Evolutionary conservation across 2,797 vertebrate species (phyloP).

Genomic region (Artibeus lituratus): DNA sequence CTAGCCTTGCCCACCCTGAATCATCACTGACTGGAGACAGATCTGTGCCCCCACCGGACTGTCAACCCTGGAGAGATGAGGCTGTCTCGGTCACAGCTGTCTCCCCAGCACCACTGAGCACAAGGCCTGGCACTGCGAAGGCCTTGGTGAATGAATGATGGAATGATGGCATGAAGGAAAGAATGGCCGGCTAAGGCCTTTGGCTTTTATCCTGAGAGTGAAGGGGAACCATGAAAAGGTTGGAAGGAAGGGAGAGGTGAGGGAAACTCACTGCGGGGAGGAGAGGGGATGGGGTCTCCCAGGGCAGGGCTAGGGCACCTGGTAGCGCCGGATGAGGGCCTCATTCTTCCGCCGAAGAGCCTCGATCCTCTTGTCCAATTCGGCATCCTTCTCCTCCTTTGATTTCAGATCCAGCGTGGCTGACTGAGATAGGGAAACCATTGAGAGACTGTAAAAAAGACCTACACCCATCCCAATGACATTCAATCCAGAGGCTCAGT

Average conservation of each 20-base stretch:
- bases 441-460: neutral
- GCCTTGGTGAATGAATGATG: neutral
- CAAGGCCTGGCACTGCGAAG: neutral
- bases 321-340: constrained; percentile 91
- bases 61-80: neutral
- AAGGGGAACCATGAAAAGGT: constrained; percentile 53
- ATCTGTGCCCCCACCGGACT: neutral
- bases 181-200: neutral
- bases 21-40: neutral
- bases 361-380: constrained; percentile 92
- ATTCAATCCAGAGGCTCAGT: too few species aligned
- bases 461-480: accelerated
- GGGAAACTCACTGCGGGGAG: constrained; percentile 66
- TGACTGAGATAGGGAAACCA: constrained; percentile 80
- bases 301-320: constrained; percentile 82
- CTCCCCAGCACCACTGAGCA: neutral
- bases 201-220: constrained; percentile 11
- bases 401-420: constrained; percentile 88
- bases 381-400: constrained; percentile 94
- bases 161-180: constrained; percentile 3
- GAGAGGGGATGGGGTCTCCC: constrained; percentile 60
- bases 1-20: neutral
- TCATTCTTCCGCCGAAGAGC: constrained; percentile 94
- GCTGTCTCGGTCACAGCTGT: neutral
- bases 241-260: constrained; percentile 49